Evolutionary conservation across 2,888 invertebrate genomes (phyloP).

Genomic region (Chrysolina oricalcia): DNA sequence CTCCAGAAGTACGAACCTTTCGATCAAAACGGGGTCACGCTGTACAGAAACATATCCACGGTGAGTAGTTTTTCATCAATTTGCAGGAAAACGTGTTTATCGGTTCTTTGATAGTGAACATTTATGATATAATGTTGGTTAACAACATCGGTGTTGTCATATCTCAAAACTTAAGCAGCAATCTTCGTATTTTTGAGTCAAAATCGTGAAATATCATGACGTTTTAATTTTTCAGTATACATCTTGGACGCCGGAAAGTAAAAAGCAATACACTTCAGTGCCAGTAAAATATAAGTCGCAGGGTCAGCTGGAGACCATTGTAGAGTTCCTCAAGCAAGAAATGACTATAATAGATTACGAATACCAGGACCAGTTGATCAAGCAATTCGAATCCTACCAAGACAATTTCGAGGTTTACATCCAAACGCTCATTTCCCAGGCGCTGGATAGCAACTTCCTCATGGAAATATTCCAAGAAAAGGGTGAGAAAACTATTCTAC

Average conservation of each 20-base stretch:
- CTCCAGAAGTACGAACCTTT: conserved; percentile 89
- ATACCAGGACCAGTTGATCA: conserved; percentile 83
- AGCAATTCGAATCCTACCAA: conserved; percentile 84
- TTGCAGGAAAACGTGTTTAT: too few relatives aligned
- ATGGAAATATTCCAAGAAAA: conserved; percentile 92
- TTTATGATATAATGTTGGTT: too few relatives aligned
- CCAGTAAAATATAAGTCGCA: conserved; percentile 85
- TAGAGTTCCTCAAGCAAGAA: conserved; percentile 85
- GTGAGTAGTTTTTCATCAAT: conserved; percentile 73
- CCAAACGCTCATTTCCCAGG: conserved; percentile 92
- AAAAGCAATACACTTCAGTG: conserved; percentile 85
- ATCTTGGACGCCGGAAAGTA: conserved; percentile 88
- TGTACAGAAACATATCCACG: conserved; percentile 90
- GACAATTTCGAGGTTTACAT: conserved; percentile 94
- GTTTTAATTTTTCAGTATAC: conserved; percentile 78
- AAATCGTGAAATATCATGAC: too few relatives aligned
- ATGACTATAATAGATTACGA: conserved; percentile 80
- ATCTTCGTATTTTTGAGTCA: too few relatives aligned
- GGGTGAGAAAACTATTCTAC: too few relatives aligned
- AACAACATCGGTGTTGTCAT: too few relatives aligned
- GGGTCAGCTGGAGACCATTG: conserved; percentile 84
- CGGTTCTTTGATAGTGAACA: too few relatives aligned
- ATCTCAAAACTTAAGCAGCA: too few relatives aligned
- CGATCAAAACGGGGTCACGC: conserved; percentile 85
- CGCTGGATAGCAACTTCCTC: conserved; percentile 90